Percentiles rank a stretch among this genome's conserved stretches.
Conservation (phyloP, 37 sponge, comb jelly and placozoan genomes). For the Eunapius fragilis region DNA sequence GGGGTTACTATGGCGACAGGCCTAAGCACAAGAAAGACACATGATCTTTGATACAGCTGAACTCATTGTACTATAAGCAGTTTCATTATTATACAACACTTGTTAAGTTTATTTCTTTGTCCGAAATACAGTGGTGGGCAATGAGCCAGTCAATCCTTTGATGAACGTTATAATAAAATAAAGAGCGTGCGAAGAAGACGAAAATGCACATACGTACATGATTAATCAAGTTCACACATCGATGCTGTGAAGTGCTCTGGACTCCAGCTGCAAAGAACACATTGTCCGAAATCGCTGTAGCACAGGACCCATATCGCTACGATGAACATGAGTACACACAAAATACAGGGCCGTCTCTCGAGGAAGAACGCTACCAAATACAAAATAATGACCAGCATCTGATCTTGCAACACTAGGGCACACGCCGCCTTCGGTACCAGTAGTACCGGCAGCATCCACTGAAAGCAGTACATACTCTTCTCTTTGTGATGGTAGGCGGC, state of each 20-base stretch:
- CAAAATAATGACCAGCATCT: slow-evolving; percentile 74
- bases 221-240: slow-evolving; percentile 32
- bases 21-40: background rate
- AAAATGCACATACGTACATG: background rate
- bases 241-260: slow-evolving; percentile 21
- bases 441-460: slow-evolving; percentile 95
- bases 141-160: background rate
- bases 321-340: slow-evolving; percentile 87
- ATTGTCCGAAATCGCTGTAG: slow-evolving; percentile 80
- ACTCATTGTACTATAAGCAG: background rate
- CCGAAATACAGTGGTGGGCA: background rate
- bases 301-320: slow-evolving; percentile 80
- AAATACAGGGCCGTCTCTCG: slow-evolving; percentile 86
- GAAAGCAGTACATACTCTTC: slow-evolving; percentile 90
- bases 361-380: slow-evolving; percentile 81
- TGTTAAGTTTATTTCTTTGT: background rate
- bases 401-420: slow-evolving; percentile 80
- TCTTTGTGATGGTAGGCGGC: background rate
- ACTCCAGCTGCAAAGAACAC: slow-evolving; percentile 72
- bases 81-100: background rate
- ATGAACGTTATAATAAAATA: background rate
- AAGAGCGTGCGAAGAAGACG: background rate
- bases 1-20: background rate
- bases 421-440: slow-evolving; percentile 86
- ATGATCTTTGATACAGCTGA: background rate